Evolutionary conservation across 2,797 vertebrate species (phyloP).

Genomic region (Ficedula albicollis): DNA sequence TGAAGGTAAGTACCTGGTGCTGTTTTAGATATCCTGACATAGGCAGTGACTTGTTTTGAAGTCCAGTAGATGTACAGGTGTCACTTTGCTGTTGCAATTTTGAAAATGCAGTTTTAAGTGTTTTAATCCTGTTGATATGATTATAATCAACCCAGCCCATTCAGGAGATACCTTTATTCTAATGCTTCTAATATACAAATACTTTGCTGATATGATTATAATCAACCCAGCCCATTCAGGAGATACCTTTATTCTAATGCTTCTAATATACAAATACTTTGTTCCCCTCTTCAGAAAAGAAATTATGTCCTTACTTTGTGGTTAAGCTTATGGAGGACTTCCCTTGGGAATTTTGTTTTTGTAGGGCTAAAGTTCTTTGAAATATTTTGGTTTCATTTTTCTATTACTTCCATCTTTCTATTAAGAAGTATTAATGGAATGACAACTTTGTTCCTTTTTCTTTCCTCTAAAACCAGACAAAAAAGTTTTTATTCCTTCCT

Average conservation of each 20-base stretch:
- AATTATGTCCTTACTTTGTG: not conserved
- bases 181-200: not conserved
- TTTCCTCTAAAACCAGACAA: not conserved
- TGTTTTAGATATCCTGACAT: not conserved
- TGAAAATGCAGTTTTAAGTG: not conserved
- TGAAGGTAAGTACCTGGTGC: not conserved
- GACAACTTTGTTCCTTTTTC: not conserved
- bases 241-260: not conserved
- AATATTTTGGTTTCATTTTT: not conserved
- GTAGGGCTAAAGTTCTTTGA: not conserved
- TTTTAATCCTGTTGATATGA: not conserved
- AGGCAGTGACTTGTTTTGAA: not conserved
- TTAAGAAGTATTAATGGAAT: not conserved
- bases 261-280: not conserved
- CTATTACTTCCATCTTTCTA: not conserved
- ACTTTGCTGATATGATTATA: not conserved
- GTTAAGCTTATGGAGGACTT: not conserved
- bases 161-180: not conserved
- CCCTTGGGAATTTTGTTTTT: not conserved
- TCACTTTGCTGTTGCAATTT: not conserved
- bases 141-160: not conserved
- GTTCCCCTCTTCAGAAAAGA: not conserved
- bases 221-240: not conserved
- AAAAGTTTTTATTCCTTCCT: not conserved
- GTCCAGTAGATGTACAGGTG: not conserved